Base-by-base conservation (phyloP, 2,113 vertebrate species). In the Pleuronectes platessa region DNA sequence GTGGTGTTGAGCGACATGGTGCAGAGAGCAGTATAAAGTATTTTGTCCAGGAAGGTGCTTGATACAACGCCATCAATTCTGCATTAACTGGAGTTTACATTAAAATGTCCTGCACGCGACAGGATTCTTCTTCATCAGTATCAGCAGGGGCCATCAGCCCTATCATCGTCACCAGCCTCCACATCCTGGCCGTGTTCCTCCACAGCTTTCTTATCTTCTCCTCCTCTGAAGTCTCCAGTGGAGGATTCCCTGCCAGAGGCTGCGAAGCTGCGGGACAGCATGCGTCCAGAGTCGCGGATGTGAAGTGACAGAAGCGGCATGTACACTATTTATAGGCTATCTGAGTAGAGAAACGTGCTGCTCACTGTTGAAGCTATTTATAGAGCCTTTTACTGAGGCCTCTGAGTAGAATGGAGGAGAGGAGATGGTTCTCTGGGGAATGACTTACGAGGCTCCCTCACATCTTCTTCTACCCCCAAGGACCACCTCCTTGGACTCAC, bases 381-480 rank as follows among this genome's bases (percentile, higher is more conserved):
- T 92, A 93, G 89, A 88, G 26, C 75, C 85, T 90, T 89, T 90
- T 91, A 89, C 91, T 78, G 85, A 90, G 88, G 88, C 82, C 76
- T 88, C 83, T 64, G 71, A 83, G 82, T 76, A 65, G 68, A 85
- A 76, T 59, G 69, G 51, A 82, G 74, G 68, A 78, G 76, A 74
- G 64, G 76, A 87, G 79, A 87, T 65, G 74, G 61, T 79, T 75
- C 88, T 86, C 88, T 8, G 4, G 87, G 86, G 87, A 89, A 85
- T 89, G 82, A 88, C 86, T 89, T 90, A 88, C 61, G 70, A 90
- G 83, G 81, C 68, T 80, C 87, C 75, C 76, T 83, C 73, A 71
- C 83, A 83, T 78, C 79, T 81, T 61, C 70, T 17, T 74, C 66
- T 51, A 31, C 83, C 77, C 65, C 74, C 63, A 83, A n/a, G n/a